Percentiles rank a stretch among this genome's conserved stretches.
These are phyloP conservation scores for Nudaria mundana DNA, from an alignment of 2,888 invertebrate species.

Conservation along the genomic window DNA sequence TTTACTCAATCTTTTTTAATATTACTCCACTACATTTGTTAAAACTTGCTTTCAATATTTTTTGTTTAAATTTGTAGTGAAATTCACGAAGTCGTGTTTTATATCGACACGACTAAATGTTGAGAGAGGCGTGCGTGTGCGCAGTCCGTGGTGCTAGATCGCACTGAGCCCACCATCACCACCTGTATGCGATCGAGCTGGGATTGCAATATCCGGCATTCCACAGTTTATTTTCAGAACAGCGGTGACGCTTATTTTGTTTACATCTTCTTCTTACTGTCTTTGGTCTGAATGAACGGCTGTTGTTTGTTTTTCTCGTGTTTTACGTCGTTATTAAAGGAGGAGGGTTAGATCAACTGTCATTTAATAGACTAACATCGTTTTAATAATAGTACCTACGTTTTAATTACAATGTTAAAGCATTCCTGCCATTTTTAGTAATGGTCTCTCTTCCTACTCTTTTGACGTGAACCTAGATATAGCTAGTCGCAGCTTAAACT, in stretches of 20 bases:
- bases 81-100: constrained; percentile 42
- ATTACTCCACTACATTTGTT: neutral
- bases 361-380: too few relatives aligned
- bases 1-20: neutral
- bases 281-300: constrained; percentile 43
- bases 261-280: constrained; percentile 54
- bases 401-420: too few relatives aligned
- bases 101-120: constrained; percentile 44
- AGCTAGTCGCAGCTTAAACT: too few relatives aligned
- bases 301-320: constrained; percentile 24
- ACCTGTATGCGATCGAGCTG: constrained; percentile 45
- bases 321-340: constrained; percentile 13
- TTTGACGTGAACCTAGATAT: too few relatives aligned
- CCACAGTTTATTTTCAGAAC: constrained; percentile 64
- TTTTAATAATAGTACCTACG: too few relatives aligned
- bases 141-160: constrained; percentile 27
- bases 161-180: constrained; percentile 38
- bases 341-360: too few relatives aligned
- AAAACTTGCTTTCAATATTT: neutral
- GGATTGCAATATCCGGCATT: constrained; percentile 76
- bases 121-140: constrained; percentile 37
- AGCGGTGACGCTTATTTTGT: constrained; percentile 67
- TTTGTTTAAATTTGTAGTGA: constrained; percentile 1
- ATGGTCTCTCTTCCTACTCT: too few relatives aligned
- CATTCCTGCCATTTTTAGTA: too few relatives aligned